Evolutionary conservation across 2,888 invertebrate genomes (phyloP), one percentile per base, ranked within the genome.

Genomic region (Aphodius sticticus): DNA sequence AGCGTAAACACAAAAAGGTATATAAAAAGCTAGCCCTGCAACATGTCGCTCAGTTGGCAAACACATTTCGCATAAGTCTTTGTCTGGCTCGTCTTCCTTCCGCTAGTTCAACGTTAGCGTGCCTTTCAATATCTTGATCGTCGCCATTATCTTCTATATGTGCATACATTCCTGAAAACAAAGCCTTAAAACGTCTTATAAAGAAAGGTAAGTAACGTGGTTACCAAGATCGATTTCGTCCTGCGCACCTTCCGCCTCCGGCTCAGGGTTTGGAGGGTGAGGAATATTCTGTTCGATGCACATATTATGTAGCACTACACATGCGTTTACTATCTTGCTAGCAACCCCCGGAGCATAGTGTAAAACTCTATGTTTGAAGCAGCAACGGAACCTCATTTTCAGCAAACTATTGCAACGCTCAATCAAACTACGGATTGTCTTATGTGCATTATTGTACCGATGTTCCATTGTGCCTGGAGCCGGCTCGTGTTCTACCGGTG

Each of bases 41-140:
- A 26, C 26, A 84, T 83, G 85, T 85, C 85, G 85, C 85, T 85
- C 79, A 16, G 14, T 72, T 14, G 7, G 35, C 35, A n/a, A 72
- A 72, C 35, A 72, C 16, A 72, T 72, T 14, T 72, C 35, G 26
- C 4, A 75, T 75, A 6, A 75, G 26, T 35, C 36, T 16, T 35
- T 75, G 75, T 36, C 76, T 14, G 35, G 16, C 76, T n/a, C 16
- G 16, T n/a, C 76, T 69, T 69, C 76, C 76, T 69, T 38, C 76
- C 16, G 16, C 76, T 69, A 76, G 14, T 15, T 15, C 76, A 7
- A 69, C 53, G 69, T 76, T 76, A 69, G 53, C 53, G n/a, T 16
- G 76, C 16, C 16, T 35, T 76, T 12, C 76, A 14, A 53, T n/a
- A 15, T 35, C 69, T 76, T 69, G 6, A 15, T 16, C 16, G 16